Conservation (phyloP, 1,140 invertebrate genomes). For the Ips nitidus region DNA sequence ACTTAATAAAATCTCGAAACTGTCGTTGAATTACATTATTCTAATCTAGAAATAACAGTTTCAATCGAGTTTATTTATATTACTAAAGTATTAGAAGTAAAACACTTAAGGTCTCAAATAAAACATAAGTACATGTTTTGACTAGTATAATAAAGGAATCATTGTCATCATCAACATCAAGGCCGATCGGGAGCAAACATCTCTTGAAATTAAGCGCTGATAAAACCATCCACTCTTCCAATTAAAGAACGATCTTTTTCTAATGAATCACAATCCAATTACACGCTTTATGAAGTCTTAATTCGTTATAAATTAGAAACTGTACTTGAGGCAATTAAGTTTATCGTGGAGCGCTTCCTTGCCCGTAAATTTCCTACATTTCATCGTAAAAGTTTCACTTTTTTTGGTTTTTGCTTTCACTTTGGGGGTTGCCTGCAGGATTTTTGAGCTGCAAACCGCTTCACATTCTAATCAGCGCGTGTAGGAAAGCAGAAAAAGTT, state of each 20-base stretch:
- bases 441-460: too few relatives aligned
- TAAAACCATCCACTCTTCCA: not conserved
- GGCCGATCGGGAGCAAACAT: too few relatives aligned
- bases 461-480: not conserved
- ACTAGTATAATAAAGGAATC: too few relatives aligned
- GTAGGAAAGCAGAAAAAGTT: constrained; percentile 16
- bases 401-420: constrained; percentile 1
- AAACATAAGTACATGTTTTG: too few relatives aligned
- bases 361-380: not conserved
- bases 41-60: too few relatives aligned
- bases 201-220: too few relatives aligned
- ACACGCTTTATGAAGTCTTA: constrained; percentile 6
- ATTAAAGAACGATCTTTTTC: not conserved
- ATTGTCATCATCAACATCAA: too few relatives aligned
- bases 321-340: not conserved
- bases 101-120: too few relatives aligned
- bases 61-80: too few relatives aligned
- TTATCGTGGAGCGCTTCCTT: not conserved
- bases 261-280: constrained; percentile 13
- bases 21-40: too few relatives aligned
- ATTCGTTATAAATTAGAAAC: constrained; percentile 4
- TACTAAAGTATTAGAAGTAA: too few relatives aligned
- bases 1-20: too few relatives aligned
- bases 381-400: not conserved
- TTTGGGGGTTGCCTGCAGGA: not conserved